A percentile compares a stretch with the other conserved stretches of the same genome.
These are phyloP conservation scores for Bradypus variegatus DNA, from an alignment of 2,797 vertebrate species.

Conservation along the genomic window DNA sequence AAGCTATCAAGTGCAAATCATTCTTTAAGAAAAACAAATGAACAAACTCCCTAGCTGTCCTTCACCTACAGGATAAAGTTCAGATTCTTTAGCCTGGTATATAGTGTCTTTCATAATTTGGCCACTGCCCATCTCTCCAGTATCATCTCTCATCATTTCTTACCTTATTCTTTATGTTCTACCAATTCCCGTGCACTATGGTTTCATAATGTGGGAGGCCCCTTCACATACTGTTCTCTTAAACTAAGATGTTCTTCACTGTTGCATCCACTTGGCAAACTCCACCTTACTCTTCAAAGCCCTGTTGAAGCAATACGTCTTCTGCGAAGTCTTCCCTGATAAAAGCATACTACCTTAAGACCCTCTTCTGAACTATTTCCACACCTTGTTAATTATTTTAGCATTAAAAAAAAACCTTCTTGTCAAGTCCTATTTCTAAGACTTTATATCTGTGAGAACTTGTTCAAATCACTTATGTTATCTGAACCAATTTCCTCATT, in stretches of 20 bases:
- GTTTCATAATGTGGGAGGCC: not conserved
- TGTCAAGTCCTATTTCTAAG: slow-evolving; percentile 16
- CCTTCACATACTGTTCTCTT: not conserved
- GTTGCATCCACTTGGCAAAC: slow-evolving; percentile 2
- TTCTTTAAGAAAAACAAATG: slow-evolving; percentile 28
- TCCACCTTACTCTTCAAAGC: slow-evolving; percentile 16
- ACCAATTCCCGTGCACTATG: not conserved
- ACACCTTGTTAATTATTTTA: not conserved
- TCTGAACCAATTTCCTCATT: slow-evolving; percentile 18
- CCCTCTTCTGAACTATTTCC: not conserved
- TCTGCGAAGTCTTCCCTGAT: slow-evolving; percentile 10
- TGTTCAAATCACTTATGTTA: slow-evolving; percentile 27
- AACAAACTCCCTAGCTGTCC: slow-evolving; percentile 10
- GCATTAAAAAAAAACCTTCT: not conserved
- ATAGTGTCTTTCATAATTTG: slow-evolving; percentile 4
- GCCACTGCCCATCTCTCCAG: not conserved
- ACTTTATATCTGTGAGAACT: slow-evolving; percentile 24
- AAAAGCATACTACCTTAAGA: not conserved
- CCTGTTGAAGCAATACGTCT: not conserved
- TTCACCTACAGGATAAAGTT: slow-evolving; percentile 1
- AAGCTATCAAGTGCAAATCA: not conserved
- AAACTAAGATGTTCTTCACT: slow-evolving; percentile 29
- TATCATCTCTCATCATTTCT: slow-evolving; percentile 25
- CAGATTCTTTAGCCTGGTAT: not conserved
- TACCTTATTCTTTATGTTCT: slow-evolving; percentile 17